These are phyloP conservation scores for Empidonax alnorum DNA, from an alignment of 2,113 vertebrate genomes.

Conservation along the genomic window DNA sequence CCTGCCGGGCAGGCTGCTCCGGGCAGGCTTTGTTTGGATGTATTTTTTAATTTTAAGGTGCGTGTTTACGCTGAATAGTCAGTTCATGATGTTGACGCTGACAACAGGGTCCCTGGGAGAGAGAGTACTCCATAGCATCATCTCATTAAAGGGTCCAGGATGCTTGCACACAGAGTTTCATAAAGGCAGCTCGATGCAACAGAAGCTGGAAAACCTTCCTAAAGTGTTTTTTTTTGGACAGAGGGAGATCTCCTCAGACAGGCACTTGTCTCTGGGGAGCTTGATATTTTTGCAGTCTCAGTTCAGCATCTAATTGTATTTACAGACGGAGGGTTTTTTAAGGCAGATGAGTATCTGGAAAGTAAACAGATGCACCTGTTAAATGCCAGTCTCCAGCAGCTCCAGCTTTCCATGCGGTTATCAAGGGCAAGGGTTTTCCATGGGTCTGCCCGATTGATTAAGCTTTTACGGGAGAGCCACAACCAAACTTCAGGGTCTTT, in stretches of 20 bases:
- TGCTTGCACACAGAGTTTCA: neutral
- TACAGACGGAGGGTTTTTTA: neutral
- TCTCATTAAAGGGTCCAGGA: neutral
- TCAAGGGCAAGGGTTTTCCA: neutral
- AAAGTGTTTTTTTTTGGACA: neutral
- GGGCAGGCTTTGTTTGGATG: neutral
- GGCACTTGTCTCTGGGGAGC: neutral
- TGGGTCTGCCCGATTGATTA: neutral
- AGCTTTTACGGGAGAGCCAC: neutral
- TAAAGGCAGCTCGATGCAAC: neutral
- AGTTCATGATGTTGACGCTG: neutral
- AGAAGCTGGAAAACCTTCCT: neutral
- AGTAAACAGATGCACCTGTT: slow-evolving; percentile 50
- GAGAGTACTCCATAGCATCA: neutral
- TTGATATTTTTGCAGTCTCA: neutral
- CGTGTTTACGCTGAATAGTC: neutral
- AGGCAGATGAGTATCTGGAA: neutral
- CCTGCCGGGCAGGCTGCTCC: neutral
- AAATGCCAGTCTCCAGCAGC: slow-evolving; percentile 6
- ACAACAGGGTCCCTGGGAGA: neutral
- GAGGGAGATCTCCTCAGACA: neutral
- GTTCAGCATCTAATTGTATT: neutral
- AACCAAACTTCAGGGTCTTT: neutral
- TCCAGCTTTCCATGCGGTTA: neutral
- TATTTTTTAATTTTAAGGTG: slow-evolving; percentile 36